phyloP scores from a whole-genome alignment of 2,888 invertebrate genomes.

The Rugalucina vietnamica region DNA sequence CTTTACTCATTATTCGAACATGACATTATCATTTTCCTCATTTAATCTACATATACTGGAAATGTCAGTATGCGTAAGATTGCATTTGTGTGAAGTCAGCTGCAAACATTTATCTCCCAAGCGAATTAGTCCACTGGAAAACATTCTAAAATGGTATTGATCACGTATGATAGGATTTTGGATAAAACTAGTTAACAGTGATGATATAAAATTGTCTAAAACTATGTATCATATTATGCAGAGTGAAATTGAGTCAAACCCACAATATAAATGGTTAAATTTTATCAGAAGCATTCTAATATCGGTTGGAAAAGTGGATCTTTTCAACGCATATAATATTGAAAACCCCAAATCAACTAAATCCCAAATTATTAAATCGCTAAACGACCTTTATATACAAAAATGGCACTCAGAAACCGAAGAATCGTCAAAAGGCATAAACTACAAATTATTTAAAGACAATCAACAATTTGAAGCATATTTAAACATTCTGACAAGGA shows the following conservation, averaged over 20 bases:
- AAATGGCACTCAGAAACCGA: not conserved
- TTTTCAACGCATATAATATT: not conserved
- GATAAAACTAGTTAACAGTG: not conserved
- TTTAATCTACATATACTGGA: too few species aligned
- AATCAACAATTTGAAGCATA: not conserved
- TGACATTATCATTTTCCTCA: too few species aligned
- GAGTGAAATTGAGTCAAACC: not conserved
- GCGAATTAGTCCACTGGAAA: too few species aligned
- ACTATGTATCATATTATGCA: not conserved
- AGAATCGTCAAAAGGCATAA: not conserved
- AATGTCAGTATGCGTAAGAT: too few species aligned
- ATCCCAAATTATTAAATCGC: not conserved
- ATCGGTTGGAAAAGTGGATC: not conserved
- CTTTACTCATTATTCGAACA: too few species aligned
- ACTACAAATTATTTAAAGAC: not conserved
- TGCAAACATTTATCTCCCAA: too few species aligned
- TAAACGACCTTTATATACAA: not conserved
- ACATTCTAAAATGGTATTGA: too few species aligned
- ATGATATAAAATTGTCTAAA: not conserved
- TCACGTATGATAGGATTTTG: conserved; percentile 17
- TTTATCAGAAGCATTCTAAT: not conserved
- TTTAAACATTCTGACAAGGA: not conserved
- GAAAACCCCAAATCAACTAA: not conserved
- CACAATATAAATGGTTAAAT: not conserved
- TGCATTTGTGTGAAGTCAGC: too few species aligned